A percentile compares a stretch with the other conserved stretches of the same genome.
Conservation (phyloP, 2,888 invertebrate genomes). For the Melipona beecheii region DNA sequence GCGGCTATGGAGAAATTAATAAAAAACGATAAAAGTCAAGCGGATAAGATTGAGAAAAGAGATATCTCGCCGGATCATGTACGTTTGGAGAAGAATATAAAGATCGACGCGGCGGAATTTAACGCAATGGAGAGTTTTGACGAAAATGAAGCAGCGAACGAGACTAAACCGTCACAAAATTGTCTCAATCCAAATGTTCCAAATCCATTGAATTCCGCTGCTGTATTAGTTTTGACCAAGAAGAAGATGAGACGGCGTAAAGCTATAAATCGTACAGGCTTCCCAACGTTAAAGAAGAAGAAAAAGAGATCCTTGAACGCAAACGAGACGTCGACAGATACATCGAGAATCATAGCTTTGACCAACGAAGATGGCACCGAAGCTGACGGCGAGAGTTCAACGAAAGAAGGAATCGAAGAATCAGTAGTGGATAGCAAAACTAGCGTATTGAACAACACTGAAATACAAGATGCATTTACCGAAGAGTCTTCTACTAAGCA, state of each 20-base stretch:
- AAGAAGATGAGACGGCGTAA: conserved; percentile 88
- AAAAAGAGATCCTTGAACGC: conserved; percentile 87
- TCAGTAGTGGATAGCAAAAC: conserved; percentile 51
- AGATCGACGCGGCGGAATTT: conserved; percentile 61
- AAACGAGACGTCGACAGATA: conserved; percentile 62
- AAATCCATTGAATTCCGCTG: conserved; percentile 65
- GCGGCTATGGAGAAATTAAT: conserved; percentile 74
- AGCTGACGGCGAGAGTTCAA: conserved; percentile 6
- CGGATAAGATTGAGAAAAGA: conserved; percentile 82
- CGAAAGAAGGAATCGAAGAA: conserved; percentile 42
- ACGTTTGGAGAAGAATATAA: conserved; percentile 61
- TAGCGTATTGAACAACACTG: conserved; percentile 26
- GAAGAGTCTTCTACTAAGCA: conserved; percentile 6
- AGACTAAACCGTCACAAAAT: conserved; percentile 56
- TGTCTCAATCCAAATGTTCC: conserved; percentile 49
- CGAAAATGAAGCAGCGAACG: conserved; percentile 30
- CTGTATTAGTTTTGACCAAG: conserved; percentile 80
- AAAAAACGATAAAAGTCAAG: conserved; percentile 61
- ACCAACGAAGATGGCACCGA: conserved; percentile 4
- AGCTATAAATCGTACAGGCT: conserved; percentile 94
- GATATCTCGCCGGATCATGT: conserved; percentile 48
- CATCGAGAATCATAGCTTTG: conserved; percentile 19
- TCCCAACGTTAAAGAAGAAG: conserved; percentile 93
- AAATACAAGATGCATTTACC: conserved; percentile 16
- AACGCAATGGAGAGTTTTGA: conserved; percentile 42